A percentile compares a stretch with the other conserved stretches of the same genome.
Conservation (phyloP, 2,113 vertebrate species). For the Erinaceus europaeus region DNA sequence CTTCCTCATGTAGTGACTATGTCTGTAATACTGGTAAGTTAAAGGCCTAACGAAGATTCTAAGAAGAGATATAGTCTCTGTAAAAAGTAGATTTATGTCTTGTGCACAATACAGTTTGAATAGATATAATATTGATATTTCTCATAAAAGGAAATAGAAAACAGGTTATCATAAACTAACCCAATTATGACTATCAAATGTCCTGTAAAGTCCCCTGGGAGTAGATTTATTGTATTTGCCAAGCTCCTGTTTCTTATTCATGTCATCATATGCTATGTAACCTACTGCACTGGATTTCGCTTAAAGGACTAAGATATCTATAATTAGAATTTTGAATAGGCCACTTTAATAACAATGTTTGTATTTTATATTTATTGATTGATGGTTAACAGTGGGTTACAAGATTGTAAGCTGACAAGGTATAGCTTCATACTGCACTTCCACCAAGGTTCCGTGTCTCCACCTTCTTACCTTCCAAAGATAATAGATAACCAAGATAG, state of each 20-base stretch:
- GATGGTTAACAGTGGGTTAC: too few species aligned
- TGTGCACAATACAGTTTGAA: not conserved
- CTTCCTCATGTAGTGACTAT: not conserved
- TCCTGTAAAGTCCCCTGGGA: not conserved
- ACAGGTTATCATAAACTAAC: not conserved
- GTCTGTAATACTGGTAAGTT: not conserved
- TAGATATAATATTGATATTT: not conserved
- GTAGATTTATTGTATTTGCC: not conserved
- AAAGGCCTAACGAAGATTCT: not conserved
- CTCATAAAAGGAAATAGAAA: not conserved
- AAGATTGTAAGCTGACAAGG: too few species aligned
- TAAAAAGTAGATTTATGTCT: not conserved
- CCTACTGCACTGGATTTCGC: not conserved
- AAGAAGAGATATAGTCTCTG: not conserved
- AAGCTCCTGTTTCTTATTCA: not conserved
- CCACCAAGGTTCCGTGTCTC: too few species aligned
- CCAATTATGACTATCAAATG: conserved; percentile 7
- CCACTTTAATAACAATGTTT: too few species aligned
- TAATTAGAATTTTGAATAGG: too few species aligned
- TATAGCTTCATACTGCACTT: too few species aligned
- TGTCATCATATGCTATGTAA: not conserved
- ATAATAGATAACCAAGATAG: too few species aligned
- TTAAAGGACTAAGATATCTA: too few species aligned
- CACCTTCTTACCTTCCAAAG: too few species aligned
- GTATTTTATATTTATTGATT: too few species aligned